These are phyloP conservation scores for Cotesia typhae DNA, from an alignment of 1,140 invertebrate genomes.

Conservation along the genomic window DNA sequence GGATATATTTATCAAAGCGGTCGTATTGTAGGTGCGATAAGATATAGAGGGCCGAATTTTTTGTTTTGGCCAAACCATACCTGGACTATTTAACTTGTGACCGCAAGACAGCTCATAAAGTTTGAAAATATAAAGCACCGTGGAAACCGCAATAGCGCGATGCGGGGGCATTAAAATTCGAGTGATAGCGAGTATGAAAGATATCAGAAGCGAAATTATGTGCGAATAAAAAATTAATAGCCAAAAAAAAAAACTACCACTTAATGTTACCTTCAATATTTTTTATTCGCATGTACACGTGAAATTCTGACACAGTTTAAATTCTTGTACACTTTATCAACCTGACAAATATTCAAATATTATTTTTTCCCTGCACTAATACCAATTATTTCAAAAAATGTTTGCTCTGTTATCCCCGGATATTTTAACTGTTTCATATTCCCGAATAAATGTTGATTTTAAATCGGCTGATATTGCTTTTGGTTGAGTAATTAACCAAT, in stretches of 20 bases:
- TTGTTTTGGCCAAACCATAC: background rate
- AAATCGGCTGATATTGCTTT: too few relatives aligned
- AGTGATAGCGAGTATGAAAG: background rate
- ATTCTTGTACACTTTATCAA: too few relatives aligned
- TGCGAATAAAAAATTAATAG: background rate
- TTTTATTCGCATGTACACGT: too few relatives aligned
- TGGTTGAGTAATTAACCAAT: conserved; percentile 12
- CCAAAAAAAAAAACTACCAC: background rate
- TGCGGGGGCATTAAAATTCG: background rate
- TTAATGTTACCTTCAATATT: too few relatives aligned
- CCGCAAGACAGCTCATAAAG: conserved; percentile 1
- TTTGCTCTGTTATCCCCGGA: too few relatives aligned
- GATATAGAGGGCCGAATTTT: background rate
- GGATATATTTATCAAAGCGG: conserved; percentile 2
- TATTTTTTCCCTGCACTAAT: too few relatives aligned
- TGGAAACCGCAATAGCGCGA: background rate
- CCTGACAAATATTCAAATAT: too few relatives aligned
- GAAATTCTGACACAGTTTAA: too few relatives aligned
- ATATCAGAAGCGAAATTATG: background rate
- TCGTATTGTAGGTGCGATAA: background rate
- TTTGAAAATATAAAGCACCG: conserved; percentile 6
- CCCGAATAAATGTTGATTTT: too few relatives aligned
- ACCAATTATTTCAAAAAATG: too few relatives aligned
- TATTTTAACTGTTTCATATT: too few relatives aligned
- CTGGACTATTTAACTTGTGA: background rate